phyloP scores from a whole-genome alignment of 2,888 invertebrate genomes.

The Busseola fusca region DNA sequence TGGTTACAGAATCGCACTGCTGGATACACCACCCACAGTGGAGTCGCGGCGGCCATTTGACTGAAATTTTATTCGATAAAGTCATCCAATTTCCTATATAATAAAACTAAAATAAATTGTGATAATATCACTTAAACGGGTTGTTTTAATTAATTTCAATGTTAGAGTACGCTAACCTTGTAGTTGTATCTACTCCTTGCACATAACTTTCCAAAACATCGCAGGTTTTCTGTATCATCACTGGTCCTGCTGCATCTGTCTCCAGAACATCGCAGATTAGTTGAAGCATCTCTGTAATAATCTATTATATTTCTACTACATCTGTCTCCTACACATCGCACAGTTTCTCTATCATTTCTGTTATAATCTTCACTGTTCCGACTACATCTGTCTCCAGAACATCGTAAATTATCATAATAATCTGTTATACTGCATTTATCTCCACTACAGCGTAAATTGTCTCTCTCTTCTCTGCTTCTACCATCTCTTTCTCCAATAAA shows the following conservation, averaged over 20 bases:
- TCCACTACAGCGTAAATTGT: not conserved
- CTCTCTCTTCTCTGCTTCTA: not conserved
- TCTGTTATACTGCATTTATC: not conserved
- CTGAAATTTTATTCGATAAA: too few species aligned
- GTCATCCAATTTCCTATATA: too few species aligned
- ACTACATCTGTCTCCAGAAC: not conserved
- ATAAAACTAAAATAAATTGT: too few species aligned
- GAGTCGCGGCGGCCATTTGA: too few species aligned
- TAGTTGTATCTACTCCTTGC: not conserved
- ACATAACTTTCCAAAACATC: not conserved
- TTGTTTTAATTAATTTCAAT: too few species aligned
- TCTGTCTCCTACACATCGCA: constrained; percentile 8
- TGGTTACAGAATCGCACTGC: too few species aligned
- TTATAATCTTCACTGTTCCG: not conserved
- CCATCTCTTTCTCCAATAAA: not conserved
- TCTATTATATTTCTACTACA: not conserved
- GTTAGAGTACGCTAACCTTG: too few species aligned
- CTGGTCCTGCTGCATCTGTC: not conserved
- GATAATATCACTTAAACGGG: too few species aligned
- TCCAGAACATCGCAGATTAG: not conserved
- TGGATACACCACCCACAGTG: too few species aligned
- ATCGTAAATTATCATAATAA: not conserved
- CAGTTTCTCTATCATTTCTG: not conserved
- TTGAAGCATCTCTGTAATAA: too few species aligned
- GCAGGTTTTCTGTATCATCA: not conserved